phyloP scores from a whole-genome alignment of 2,113 vertebrate species.

The Siniperca chuatsi region DNA sequence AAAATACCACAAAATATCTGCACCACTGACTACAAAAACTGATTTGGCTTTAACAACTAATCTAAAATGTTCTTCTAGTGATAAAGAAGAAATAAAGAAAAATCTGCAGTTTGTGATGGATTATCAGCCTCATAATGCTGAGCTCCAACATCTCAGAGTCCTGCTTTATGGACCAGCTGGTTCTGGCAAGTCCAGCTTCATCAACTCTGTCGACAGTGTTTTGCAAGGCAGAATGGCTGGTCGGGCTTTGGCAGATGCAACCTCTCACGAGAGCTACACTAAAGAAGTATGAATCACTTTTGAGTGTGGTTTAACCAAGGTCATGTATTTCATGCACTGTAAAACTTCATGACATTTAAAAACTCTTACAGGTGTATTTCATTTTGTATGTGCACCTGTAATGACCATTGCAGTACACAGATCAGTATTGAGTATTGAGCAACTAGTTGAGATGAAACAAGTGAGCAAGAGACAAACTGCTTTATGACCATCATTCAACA shows the following conservation, averaged over 20 bases:
- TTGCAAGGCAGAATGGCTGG: not conserved
- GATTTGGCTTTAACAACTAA: no score
- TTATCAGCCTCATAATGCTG: no score
- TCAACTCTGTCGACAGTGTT: slow-evolving; percentile 61
- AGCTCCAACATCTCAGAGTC: no score
- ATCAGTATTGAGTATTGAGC: not conserved
- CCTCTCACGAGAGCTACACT: not conserved
- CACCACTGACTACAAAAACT: no score
- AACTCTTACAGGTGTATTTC: not conserved
- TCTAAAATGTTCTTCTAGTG: no score
- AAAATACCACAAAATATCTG: no score
- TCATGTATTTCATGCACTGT: not conserved
- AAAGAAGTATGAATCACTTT: slow-evolving; percentile 5
- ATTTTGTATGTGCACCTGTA: not conserved
- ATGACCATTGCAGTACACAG: not conserved
- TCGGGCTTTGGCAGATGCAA: not conserved
- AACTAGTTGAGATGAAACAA: not conserved
- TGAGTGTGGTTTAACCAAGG: not conserved
- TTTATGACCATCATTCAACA: not conserved
- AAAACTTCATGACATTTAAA: not conserved
- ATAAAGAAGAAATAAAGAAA: no score
- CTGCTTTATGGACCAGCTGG: no score
- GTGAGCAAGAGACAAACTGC: not conserved
- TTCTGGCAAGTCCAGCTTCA: slow-evolving; percentile 44
- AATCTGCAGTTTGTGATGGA: no score